Evolutionary conservation across 2,113 vertebrate species (phyloP).

Genomic region (Tyto alba): DNA sequence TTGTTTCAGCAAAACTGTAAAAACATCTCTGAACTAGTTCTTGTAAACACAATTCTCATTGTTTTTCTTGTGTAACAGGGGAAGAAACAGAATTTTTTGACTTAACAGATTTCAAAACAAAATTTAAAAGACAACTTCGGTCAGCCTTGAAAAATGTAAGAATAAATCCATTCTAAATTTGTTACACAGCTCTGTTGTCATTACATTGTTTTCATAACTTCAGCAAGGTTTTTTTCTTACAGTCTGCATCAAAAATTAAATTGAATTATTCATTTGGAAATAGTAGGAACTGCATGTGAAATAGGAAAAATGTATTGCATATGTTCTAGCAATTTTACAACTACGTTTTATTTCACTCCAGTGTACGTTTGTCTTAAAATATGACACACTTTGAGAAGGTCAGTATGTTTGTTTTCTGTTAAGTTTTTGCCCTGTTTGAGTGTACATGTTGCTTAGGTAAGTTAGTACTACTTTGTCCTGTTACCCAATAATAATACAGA

Average conservation of each 20-base stretch:
- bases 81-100: constrained; percentile 64
- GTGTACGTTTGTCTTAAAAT: neutral
- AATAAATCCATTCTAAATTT: neutral
- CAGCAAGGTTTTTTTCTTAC: neutral
- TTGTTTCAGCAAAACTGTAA: neutral
- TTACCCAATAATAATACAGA: neutral
- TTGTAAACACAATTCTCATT: neutral
- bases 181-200: neutral
- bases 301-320: neutral
- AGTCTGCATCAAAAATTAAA: neutral
- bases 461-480: neutral
- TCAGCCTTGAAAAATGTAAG: constrained; percentile 78
- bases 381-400: neutral
- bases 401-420: neutral
- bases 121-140: constrained; percentile 66
- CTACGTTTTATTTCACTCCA: no score
- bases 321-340: neutral
- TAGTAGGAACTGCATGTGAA: neutral
- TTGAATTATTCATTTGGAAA: neutral
- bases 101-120: constrained; percentile 63
- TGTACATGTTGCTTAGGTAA: neutral
- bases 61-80: constrained; percentile 52
- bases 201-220: neutral
- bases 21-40: neutral
- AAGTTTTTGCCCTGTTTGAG: neutral